Evolutionary conservation across 2,113 vertebrate genomes (phyloP), one percentile per base, ranked within the genome.

Genomic region (Lipotes vexillifer): DNA sequence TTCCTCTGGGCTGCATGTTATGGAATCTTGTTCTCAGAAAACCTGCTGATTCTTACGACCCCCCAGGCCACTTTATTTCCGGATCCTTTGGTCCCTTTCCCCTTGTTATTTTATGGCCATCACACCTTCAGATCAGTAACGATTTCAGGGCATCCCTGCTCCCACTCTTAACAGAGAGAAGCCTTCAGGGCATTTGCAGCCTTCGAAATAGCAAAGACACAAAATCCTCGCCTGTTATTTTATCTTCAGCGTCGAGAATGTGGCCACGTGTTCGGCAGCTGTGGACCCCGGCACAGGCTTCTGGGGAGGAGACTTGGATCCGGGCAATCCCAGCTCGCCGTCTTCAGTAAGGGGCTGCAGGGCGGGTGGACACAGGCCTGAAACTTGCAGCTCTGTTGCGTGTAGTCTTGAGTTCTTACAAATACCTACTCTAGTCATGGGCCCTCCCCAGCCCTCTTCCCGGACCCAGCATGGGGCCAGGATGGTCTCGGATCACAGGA

Each of bases 261-360:
- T 93, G 97, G 97, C 97, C 97, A 96, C 77, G 85, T 98, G 91
- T 55, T 97, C 41, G 91, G 98, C 96, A 98, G 97, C 97, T 98
- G 98, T 94, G 97, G 98, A 96, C 95, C 95, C 90, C 94, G 92
- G 97, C 78, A 96, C 96, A 74, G 83, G 92, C 83, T 38, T 81
- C 14, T 2, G 95, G 91, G 94, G 94, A 86, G 97, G 97, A 95
- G 83, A 92, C 93, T 97, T 97, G 94, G 90, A 98, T 97, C 93
- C 95, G 38, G 68, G 81, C 80, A 74, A 97, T 97, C 98, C 85
- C 95, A 97, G 33, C 61, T 31, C 90, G 61, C 94, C 94, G 96
- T 96, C 94, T 97, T 98, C 97, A 95, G 87, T 94, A 1, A 0
- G 38, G 49, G 93, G 0, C 90, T 75, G 88, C 94, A 66, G 95